phyloP scores from a whole-genome alignment of 2,888 invertebrate species.

The Nineta flava region DNA sequence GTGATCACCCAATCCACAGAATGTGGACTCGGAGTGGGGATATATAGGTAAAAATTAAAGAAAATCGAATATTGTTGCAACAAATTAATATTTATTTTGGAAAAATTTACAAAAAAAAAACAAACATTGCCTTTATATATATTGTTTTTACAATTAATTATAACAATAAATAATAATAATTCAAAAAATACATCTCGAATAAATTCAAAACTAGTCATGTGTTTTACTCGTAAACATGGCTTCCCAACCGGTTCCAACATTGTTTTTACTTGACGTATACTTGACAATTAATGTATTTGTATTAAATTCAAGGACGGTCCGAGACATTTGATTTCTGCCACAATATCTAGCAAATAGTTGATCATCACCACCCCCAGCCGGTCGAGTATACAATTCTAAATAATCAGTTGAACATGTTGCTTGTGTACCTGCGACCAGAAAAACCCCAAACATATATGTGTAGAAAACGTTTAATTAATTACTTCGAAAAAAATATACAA shows the following conservation, averaged over 20 bases:
- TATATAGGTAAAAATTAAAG: too few species aligned
- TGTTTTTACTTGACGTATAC: neutral
- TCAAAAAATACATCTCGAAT: neutral
- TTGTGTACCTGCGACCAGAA: slow-evolving; percentile 14
- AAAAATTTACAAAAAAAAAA: slow-evolving; percentile 9
- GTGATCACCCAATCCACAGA: too few species aligned
- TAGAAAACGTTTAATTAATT: too few species aligned
- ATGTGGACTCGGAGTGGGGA: too few species aligned
- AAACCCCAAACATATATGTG: slow-evolving; percentile 8
- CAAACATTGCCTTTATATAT: slow-evolving; percentile 8
- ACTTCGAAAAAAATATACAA: too few species aligned
- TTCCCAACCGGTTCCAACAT: neutral
- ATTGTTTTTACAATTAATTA: slow-evolving; percentile 7
- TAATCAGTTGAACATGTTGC: slow-evolving; percentile 16
- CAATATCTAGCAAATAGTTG: neutral
- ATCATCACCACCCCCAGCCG: neutral
- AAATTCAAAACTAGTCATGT: neutral
- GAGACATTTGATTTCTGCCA: neutral
- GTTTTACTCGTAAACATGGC: neutral
- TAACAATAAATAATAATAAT: slow-evolving; percentile 14
- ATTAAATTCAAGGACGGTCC: neutral
- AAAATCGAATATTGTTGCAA: slow-evolving; percentile 8
- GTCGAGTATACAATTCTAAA: neutral
- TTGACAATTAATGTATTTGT: neutral
- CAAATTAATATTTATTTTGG: slow-evolving; percentile 10